Evolutionary conservation across 2,113 vertebrate genomes (phyloP), one percentile per base, ranked within the genome.

Genomic region (Elaphurus davidianus): DNA sequence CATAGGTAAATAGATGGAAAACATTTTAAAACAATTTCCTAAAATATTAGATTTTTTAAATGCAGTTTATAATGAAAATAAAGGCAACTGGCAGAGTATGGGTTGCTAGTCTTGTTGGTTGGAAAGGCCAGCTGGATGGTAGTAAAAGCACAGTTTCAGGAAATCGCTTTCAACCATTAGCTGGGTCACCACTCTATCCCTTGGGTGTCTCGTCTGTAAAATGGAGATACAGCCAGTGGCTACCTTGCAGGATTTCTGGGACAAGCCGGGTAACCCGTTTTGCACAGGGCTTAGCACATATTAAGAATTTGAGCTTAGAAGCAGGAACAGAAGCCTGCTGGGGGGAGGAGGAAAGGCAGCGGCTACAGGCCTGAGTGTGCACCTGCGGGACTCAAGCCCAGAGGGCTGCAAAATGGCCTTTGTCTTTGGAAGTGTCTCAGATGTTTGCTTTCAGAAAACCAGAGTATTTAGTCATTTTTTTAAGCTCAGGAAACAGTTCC

Each of bases 381-480:
- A 8, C 7, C 33, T 45, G 57, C 36, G 83, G 60, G 33, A 0
- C 33, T 50, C n/a, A 52, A 83, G 47, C n/a, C 55, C 6, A 10
- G 50, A 87, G 5, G 33, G 28, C 52, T 36, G 45, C 11, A 21
- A 28, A 36, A 21, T 33, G 10, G 21, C 33, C 12, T 54, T 16
- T 16, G 23, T 33, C 84, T 91, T 82, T 83, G 11, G 64, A 62
- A 52, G 87, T 16, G 84, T 7, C 12, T 81, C 89, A 7, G n/a
- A 2, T 17, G 28, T 81, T 81, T 50, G 30, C 27, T 87, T 86
- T 62, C 79, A 90, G 79, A 83, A 97, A 81, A 95, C 33, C 14
- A 33, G 40, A 13, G 2, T 14, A 36, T 50, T 36, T 43, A 23
- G 54, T 93, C 50, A 27, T 17, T 87, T 93, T 40, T 40, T 71